Evolutionary conservation across 2,888 invertebrate species (phyloP).

Genomic region (Stenodema calcarata): DNA sequence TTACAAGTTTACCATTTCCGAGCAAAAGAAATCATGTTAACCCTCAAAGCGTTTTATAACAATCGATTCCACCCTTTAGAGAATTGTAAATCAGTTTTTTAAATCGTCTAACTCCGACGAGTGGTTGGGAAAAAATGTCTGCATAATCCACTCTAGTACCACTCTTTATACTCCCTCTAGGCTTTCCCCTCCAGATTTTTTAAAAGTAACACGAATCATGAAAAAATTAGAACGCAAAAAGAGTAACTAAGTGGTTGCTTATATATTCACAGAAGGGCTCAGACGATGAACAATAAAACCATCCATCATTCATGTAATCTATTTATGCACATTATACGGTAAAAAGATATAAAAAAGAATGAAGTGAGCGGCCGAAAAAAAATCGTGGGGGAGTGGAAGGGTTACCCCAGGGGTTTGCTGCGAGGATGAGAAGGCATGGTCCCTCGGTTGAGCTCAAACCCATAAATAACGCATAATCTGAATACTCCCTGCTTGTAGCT

Average conservation of each 20-base stretch:
- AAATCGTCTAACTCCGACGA: neutral
- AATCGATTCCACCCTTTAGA: neutral
- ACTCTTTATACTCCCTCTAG: neutral
- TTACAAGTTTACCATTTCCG: no score
- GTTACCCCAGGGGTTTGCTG: slow-evolving; percentile 28
- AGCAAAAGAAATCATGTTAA: no score
- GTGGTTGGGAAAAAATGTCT: neutral
- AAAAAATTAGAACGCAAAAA: slow-evolving; percentile 18
- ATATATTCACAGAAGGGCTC: neutral
- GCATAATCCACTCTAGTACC: neutral
- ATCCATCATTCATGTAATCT: slow-evolving; percentile 45
- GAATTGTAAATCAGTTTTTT: neutral
- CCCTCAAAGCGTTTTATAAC: no score
- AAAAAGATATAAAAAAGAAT: slow-evolving; percentile 1
- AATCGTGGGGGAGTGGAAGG: neutral
- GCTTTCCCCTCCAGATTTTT: neutral
- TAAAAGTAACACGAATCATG: neutral
- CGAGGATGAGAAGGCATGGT: slow-evolving; percentile 45
- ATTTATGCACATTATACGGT: slow-evolving; percentile 39
- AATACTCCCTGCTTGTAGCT: slow-evolving; percentile 47
- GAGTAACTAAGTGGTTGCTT: slow-evolving; percentile 30
- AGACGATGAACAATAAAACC: slow-evolving; percentile 36
- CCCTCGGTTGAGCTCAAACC: slow-evolving; percentile 33
- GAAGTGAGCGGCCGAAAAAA: neutral
- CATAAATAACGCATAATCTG: slow-evolving; percentile 49